Evolutionary conservation across 2,888 invertebrate genomes (phyloP), one percentile per base, ranked within the genome.

Genomic region (Aphodius granarius): DNA sequence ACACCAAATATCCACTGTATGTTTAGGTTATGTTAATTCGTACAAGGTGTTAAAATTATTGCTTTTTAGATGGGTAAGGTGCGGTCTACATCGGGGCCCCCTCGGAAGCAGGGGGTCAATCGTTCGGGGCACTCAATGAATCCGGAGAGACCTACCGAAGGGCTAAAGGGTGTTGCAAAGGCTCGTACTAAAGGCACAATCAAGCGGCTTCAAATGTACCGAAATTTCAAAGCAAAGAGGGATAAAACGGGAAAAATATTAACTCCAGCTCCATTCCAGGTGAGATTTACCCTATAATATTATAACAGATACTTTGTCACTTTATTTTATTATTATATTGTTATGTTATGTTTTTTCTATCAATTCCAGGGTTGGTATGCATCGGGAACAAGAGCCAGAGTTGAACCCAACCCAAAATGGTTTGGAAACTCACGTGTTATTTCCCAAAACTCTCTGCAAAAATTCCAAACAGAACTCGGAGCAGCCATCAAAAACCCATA

Each of bases 361-460:
- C n/a, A n/a, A n/a, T n/a, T n/a, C n/a, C 79, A 86, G 91, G 95
- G 94, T 68, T 93, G 93, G 88, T 88, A 97, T 19, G 89, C 94
- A 15, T 93, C 97, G 43, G 99, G 99, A 20, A 94, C 96, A 0
- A 92, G 94, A 85, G 97, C 98, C 23, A 91, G 99, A 76, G 96
- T 99, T 0, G 99, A 98, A 87, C 99, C 99, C 1, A 98, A 96
- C 81, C 96, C 97, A 83, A 97, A 95, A 86, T 99, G 99, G 99
- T 99, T 99, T 87, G 98, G 98, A 16, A 99, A 99, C 86, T 98
- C 99, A 0, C 91, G 98, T 78, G 98, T 99, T 0, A 97, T 99
- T 80, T 95, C 97, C 0, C 99, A 99, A 88, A 93, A 91, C 83
- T 94, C 95, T 0, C 85, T 96, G 23, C 96, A 96, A 86, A 95